Evolutionary conservation across 2,113 vertebrate genomes (phyloP).

Genomic region (Chaetops frenatus): DNA sequence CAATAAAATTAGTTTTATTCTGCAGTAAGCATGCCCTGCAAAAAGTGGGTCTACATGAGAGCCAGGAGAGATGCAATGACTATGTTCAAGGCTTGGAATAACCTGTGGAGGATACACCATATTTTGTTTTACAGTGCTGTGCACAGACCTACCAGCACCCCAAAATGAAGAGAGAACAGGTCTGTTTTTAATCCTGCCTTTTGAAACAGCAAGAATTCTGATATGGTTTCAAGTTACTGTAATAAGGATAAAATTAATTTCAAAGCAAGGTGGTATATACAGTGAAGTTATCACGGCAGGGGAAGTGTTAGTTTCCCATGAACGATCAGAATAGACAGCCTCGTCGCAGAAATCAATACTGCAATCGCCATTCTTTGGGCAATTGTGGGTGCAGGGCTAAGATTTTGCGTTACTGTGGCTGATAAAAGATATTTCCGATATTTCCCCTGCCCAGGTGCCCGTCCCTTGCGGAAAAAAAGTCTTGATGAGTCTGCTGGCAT

Average conservation of each 20-base stretch:
- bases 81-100: too few species aligned
- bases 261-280: neutral
- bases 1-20: neutral
- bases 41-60: rapidly evolving
- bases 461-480: neutral
- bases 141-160: neutral
- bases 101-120: rapidly evolving
- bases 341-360: neutral
- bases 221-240: neutral
- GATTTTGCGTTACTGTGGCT: neutral
- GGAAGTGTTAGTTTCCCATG: neutral
- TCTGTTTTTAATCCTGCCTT: rapidly evolving
- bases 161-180: rapidly evolving
- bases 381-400: neutral
- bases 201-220: neutral
- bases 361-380: rapidly evolving
- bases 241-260: neutral
- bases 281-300: neutral
- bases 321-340: too few species aligned
- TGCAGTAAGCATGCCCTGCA: neutral
- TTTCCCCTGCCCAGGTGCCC: too few species aligned
- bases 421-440: too few species aligned
- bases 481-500: neutral
- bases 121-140: neutral
- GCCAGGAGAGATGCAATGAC: too few species aligned